These are phyloP conservation scores for Leptosomus discolor DNA, from an alignment of 2,113 vertebrate species.

Conservation along the genomic window DNA sequence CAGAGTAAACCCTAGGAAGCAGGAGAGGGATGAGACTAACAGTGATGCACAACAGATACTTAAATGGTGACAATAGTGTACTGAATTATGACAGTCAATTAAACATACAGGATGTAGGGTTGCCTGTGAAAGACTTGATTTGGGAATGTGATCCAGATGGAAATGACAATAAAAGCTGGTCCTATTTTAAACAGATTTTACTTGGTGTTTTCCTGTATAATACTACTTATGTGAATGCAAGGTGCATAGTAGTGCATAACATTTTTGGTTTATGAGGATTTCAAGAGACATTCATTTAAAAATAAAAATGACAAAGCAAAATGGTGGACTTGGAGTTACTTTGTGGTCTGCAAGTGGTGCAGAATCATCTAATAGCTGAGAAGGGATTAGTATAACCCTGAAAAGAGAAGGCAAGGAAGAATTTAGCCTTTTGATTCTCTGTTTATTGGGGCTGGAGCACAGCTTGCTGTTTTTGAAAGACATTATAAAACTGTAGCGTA, in stretches of 20 bases:
- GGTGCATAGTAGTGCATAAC: background rate
- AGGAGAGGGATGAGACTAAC: background rate
- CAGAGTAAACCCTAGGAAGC: background rate
- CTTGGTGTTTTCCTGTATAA: background rate
- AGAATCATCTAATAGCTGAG: background rate
- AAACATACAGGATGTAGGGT: background rate
- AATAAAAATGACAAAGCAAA: background rate
- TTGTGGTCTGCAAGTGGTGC: background rate
- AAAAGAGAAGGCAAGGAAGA: background rate
- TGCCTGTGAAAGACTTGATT: background rate
- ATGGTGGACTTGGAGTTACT: background rate
- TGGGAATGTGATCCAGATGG: background rate
- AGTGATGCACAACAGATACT: background rate
- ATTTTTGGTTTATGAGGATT: background rate
- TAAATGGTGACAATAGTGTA: background rate
- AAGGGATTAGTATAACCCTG: background rate
- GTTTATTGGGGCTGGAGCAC: background rate
- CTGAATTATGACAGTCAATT: background rate
- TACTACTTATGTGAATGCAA: background rate
- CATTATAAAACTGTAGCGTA: background rate
- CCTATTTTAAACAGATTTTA: background rate
- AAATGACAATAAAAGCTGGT: background rate
- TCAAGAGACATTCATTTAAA: background rate
- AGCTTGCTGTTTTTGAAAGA: background rate
- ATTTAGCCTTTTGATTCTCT: background rate